phyloP scores from a whole-genome alignment of 2,797 vertebrate genomes.

The Hippoglossus hippoglossus region DNA sequence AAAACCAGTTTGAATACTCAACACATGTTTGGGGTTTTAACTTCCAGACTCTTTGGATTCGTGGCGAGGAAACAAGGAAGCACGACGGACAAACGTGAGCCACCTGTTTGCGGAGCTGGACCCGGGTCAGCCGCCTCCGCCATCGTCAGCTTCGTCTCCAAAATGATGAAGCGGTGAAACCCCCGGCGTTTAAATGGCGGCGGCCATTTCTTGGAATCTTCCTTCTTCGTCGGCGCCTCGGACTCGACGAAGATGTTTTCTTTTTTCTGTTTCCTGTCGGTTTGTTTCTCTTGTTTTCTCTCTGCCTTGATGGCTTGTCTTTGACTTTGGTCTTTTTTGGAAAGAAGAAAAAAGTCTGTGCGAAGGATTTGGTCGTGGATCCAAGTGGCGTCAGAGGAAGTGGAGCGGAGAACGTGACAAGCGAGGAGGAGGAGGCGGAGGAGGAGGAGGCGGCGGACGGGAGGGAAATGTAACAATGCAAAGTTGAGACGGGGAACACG shows the following conservation, averaged over 20 bases:
- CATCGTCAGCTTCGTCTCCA: constrained; percentile 95
- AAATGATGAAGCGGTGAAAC: constrained; percentile 89
- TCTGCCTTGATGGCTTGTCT: constrained; percentile 72
- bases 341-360: constrained; percentile 45
- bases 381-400: constrained; percentile 81
- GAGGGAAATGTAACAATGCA: constrained; percentile 63
- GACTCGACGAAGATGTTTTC: constrained; percentile 53
- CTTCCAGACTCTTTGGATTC: constrained; percentile 93
- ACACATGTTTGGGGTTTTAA: neutral
- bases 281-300: constrained; percentile 52
- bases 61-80: constrained; percentile 98
- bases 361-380: constrained; percentile 83
- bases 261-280: constrained; percentile 39
- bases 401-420: constrained; percentile 84
- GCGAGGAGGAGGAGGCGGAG: constrained; percentile 10
- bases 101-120: constrained; percentile 98
- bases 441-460: constrained; percentile 23
- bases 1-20: too few species aligned
- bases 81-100: constrained; percentile 98
- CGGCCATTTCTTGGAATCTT: constrained; percentile 51
- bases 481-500: constrained; percentile 62
- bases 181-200: constrained; percentile 78
- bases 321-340: constrained; percentile 68
- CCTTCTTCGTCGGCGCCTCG: constrained; percentile 55
- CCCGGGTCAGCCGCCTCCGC: constrained; percentile 91